These are phyloP conservation scores for Ochropleura plecta DNA, from an alignment of 2,888 invertebrate genomes.

Conservation along the genomic window DNA sequence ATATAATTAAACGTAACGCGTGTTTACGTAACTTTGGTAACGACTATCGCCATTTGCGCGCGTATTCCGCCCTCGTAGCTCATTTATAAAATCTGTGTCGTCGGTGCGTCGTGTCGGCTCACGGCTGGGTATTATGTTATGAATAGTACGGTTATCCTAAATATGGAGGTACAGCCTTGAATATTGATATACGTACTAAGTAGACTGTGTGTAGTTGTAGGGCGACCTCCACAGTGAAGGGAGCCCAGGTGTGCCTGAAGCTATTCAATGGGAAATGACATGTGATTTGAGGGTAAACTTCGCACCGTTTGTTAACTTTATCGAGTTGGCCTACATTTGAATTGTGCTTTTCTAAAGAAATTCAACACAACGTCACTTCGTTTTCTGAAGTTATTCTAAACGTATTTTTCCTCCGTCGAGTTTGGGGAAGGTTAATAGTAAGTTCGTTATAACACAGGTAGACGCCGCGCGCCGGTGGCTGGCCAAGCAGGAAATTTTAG, in stretches of 20 bases:
- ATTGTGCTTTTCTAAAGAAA: slow-evolving; percentile 1
- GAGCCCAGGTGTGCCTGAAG: slow-evolving; percentile 5
- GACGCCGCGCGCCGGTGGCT: slow-evolving; percentile 8
- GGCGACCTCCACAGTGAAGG: slow-evolving; percentile 8
- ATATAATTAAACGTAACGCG: slow-evolving; percentile 68
- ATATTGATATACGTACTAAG: slow-evolving; percentile 59
- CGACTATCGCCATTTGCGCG: slow-evolving; percentile 63
- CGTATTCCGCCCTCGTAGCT: slow-evolving; percentile 66
- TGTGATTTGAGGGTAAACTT: slow-evolving; percentile 27
- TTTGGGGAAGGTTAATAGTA: slow-evolving; percentile 25
- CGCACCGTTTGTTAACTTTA: slow-evolving; percentile 15
- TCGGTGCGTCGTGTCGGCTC: slow-evolving; percentile 47
- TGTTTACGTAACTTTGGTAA: slow-evolving; percentile 62
- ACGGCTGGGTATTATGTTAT: slow-evolving; percentile 50
- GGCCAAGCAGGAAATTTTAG: slow-evolving; percentile 48
- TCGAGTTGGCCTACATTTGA: slow-evolving; percentile 10
- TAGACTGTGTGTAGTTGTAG: not conserved
- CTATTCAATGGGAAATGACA: slow-evolving; percentile 39
- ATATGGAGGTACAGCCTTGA: slow-evolving; percentile 49
- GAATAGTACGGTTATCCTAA: slow-evolving; percentile 56
- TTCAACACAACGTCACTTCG: slow-evolving; percentile 3
- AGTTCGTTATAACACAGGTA: slow-evolving; percentile 43
- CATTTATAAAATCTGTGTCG: slow-evolving; percentile 66
- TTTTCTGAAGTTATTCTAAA: slow-evolving; percentile 18
- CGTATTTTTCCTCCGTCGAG: slow-evolving; percentile 13